Evolutionary conservation across 2,888 invertebrate genomes (phyloP), one percentile per base, ranked within the genome.

Genomic region (Harpalus rubripes): DNA sequence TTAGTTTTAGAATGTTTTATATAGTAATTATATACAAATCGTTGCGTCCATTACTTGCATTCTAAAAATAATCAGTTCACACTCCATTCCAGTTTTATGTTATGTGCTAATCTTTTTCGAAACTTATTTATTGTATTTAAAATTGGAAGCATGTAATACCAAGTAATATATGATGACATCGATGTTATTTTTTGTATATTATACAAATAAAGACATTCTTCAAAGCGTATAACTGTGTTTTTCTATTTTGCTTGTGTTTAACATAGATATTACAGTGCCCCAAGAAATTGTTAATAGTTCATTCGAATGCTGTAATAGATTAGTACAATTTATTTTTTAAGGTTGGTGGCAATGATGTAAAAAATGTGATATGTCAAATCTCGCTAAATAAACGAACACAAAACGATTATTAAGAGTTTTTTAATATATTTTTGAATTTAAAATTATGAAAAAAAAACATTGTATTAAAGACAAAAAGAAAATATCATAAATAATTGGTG

Each of bases 1-100:
- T 80, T 63, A 80, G 18, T 61, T 80, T 80, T 80, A 80, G 80
- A 39, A 80, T 80, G 80, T 80, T 80, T 80, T 61, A 80, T 80
- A 80, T 80, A 80, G 61, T 80, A 44, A 80, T 63, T 80, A 63
- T 63, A 80, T 63, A 41, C 26, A 63, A 44, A 80, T 41, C 68
- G 18, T 16, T 15, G 18, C 63, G 72, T 74, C 72, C 72, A 44
- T 74, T 74, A 44, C 72, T 74, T 44, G 44, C 72, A 74, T 74
- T 74, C 72, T 74, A 74, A 74, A 74, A 74, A 74, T 74, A 44
- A 44, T 41, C 72, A 74, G 44, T 74, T 74, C 72, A 74, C 7
- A 39, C 10, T 39, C 15, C 68, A 68, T 39, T 68, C 68, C 63
- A 63, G 22, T 63, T 61, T 63, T 22, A 32, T 72, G 7, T 72